Evolutionary conservation across 35 echinoderm and acorn worm species (phyloP).

Genomic region (Chiridota heheva): DNA sequence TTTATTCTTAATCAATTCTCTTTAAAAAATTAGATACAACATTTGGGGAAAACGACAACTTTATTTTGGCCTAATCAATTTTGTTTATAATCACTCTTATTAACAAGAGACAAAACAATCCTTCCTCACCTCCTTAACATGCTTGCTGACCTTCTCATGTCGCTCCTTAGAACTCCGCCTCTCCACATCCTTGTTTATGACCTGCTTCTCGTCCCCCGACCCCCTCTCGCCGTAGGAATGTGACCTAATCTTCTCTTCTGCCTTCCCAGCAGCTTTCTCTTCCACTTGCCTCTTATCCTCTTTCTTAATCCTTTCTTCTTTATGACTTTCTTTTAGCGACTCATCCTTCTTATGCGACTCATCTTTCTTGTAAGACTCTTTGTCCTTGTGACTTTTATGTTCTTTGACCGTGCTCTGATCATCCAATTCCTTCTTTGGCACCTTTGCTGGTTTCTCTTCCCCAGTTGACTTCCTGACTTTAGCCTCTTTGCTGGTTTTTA

Average conservation of each 20-base stretch:
- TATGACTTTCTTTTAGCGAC: slow-evolving; percentile 1
- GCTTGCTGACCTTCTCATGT: slow-evolving; percentile 44
- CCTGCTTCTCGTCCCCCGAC: slow-evolving; percentile 49
- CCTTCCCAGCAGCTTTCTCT: slow-evolving; percentile 46
- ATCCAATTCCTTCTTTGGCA: slow-evolving; percentile 11
- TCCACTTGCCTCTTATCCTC: slow-evolving; percentile 24
- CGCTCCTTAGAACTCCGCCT: slow-evolving; percentile 29
- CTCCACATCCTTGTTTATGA: slow-evolving; percentile 40
- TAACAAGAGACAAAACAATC: no score
- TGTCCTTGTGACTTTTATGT: slow-evolving; percentile 41
- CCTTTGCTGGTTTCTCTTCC: slow-evolving; percentile 5
- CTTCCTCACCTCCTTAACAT: slow-evolving; percentile 57
- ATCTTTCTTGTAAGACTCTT: neutral
- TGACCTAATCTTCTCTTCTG: slow-evolving; percentile 38
- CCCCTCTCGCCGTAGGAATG: slow-evolving; percentile 28
- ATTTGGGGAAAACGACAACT: no score
- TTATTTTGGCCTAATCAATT: no score
- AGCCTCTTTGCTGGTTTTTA: no score
- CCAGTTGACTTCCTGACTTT: neutral
- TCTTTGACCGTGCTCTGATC: slow-evolving; percentile 2
- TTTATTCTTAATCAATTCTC: no score
- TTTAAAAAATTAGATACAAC: no score
- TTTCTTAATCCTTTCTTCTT: slow-evolving; percentile 5
- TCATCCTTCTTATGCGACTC: neutral
- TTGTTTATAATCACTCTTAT: no score